These are phyloP conservation scores for Euglossa dilemma DNA, from an alignment of 1,140 invertebrate species.

Conservation along the genomic window DNA sequence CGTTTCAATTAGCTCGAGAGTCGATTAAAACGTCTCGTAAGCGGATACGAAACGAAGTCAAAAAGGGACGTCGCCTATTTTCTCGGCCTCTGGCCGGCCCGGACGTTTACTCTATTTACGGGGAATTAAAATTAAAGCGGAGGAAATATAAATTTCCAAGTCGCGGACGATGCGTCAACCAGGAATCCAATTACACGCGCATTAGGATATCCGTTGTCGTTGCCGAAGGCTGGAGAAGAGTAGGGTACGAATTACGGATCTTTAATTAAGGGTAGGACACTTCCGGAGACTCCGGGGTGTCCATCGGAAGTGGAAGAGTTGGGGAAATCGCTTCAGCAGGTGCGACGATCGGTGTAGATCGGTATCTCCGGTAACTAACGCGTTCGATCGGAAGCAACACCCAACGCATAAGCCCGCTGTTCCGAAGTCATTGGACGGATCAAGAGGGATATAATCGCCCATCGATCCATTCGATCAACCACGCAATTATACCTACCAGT, in stretches of 20 bases:
- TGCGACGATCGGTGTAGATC: no score
- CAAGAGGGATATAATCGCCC: constrained; percentile 51
- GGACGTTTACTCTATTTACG: not conserved
- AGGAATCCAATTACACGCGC: constrained; percentile 23
- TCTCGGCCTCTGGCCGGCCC: no score
- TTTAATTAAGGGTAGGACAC: constrained; percentile 1
- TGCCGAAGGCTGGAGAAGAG: not conserved
- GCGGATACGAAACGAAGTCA: not conserved
- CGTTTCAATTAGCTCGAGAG: not conserved
- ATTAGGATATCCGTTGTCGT: constrained; percentile 8
- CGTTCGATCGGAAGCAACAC: constrained; percentile 9
- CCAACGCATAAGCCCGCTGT: constrained; percentile 42
- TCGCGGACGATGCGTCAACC: not conserved
- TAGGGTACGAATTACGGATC: not conserved
- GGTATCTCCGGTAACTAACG: no score
- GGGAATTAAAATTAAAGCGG: not conserved
- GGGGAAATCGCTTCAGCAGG: no score
- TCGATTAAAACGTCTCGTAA: constrained; percentile 15
- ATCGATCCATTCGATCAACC: constrained; percentile 53
- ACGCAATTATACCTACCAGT: constrained; percentile 46
- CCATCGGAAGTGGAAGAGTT: no score
- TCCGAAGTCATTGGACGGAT: constrained; percentile 37
- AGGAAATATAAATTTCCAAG: not conserved
- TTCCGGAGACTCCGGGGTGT: no score
- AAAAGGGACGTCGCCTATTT: not conserved